Base-by-base conservation (phyloP, 2,113 vertebrate species). In the Sylvilagus bachmani region DNA sequence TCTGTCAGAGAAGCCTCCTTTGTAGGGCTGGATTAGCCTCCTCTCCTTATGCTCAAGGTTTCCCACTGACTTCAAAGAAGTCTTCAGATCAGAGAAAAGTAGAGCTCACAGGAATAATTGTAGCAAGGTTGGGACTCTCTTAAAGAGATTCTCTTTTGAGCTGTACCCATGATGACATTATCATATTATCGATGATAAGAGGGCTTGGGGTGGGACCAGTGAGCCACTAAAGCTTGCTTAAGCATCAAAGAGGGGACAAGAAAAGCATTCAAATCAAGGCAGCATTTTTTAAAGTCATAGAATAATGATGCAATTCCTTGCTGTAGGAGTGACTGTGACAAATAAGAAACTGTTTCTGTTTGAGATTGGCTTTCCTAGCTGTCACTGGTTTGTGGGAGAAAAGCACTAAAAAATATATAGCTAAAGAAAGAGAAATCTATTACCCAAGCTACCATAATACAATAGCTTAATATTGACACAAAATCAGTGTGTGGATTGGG, bases 11-110 rank as follows among this genome's bases (percentile, higher is more conserved):
- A 83, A 80, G 33, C 17, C 83, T 88, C 12, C 21, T 93, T 66
- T 91, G 70, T 27, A 77, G 53, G 10, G 38, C 53, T 49, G 66
- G 62, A 89, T 94, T 92, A 86, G 51, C 74, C 58, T 79, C 70
- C 44, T 86, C 36, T 92, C 93, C 67, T 84, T 36, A 4, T 11
- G n/a, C 92, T 53, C 70, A 74, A 83, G 61, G 79, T 69, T 77
- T 93, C 95, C 88, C 90, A 95, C 75, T 4, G 31, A 95, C 88
- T 96, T 96, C 95, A 97, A 97, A 97, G 91, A 87, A 64, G 62
- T 19, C 85, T 87, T 90, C 53, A 81, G 92, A 96, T 95, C 83
- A 84, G 49, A 95, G 64, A 49, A 89, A 75, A 93, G 69, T 0
- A 38, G 64, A 6, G 1, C 69, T 6, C 10, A 10, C 38, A 86